These are phyloP conservation scores for Neodon shergylaensis DNA, from an alignment of 2,113 vertebrate genomes.

Conservation along the genomic window DNA sequence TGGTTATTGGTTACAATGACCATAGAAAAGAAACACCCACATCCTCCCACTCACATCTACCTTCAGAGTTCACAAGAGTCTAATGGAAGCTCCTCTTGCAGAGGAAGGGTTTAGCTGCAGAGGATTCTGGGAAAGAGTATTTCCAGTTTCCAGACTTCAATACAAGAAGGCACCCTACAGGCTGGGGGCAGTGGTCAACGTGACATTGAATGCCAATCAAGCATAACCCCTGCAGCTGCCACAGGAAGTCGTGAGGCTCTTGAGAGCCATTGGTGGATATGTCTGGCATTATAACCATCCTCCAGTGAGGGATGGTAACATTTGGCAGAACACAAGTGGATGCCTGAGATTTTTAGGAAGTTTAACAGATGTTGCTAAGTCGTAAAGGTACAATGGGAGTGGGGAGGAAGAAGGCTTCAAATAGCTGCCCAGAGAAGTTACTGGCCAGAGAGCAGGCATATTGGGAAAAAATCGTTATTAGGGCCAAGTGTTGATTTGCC, in stretches of 20 bases:
- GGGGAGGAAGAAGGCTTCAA: not conserved
- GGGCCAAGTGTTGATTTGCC: not conserved
- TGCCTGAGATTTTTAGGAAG: conserved; percentile 43
- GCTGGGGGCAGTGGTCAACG: not conserved
- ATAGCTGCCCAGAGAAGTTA: not conserved
- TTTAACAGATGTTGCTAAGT: conserved; percentile 14
- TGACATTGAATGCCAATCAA: not conserved
- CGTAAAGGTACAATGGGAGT: not conserved
- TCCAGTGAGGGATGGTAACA: not conserved
- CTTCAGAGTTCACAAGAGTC: not conserved
- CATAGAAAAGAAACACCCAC: not conserved
- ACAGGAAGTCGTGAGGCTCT: not conserved
- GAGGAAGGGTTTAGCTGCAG: not conserved
- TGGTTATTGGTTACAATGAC: not conserved
- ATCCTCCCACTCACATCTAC: not conserved
- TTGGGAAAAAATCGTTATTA: not conserved
- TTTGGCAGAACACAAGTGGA: conserved; percentile 5
- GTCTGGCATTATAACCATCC: not conserved
- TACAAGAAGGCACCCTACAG: not conserved
- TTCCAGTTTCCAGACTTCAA: not conserved
- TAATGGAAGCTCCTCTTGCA: rapidly evolving
- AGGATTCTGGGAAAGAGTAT: not conserved
- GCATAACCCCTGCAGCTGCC: not conserved
- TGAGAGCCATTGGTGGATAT: not conserved
- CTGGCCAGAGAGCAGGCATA: not conserved